Base-by-base conservation (phyloP, 2,797 vertebrate genomes). In the Oreortyx pictus region DNA sequence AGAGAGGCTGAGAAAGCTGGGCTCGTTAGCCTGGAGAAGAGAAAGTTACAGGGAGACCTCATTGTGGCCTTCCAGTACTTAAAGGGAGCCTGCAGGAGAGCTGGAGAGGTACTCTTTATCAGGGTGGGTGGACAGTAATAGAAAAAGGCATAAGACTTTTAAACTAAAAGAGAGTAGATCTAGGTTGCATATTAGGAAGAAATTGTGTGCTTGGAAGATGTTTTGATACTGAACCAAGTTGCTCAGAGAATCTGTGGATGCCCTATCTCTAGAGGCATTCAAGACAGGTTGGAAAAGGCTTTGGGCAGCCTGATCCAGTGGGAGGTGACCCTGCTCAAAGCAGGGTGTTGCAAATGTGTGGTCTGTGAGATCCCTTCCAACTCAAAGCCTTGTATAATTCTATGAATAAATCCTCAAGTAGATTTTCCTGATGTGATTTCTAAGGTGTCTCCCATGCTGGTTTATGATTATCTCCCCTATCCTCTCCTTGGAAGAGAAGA, bases 401-500 rank as follows among this genome's bases (percentile, higher is more conserved):
- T 29, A 20, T 41, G 27, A 73, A 37, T 43, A 39, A 5, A 17
- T 57, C 76, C 81, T 62, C 22, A 59, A 76, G 56, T 25, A 52
- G 20, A 12, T 44, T 80, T 82, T 92, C 31, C 77, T 79, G 44
- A 37, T 11, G 33, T 14, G 23, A 70, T 77, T 92, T 77, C 64
- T 82, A 65, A 70, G 44, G 70, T 24, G 41, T 2, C 35, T 2
- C 14, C 44, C 39, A n/a, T 24, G 35, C 24, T 39, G 49, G 74
- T n/a, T 61, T 24, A 41, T 12, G 31, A 70, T 7, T 0, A 0
- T 20, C 9, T 39, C 23, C 31, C 19, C 11, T 3, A 25, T 9
- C 7, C 12, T 43, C 68, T 57, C 49, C 50, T 29, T 52, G n/a
- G n/a, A 27, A 2, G 8, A 73, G 57, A 72, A 17, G 43, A 31